phyloP scores from a whole-genome alignment of 2,113 vertebrate genomes.

The Diadophis punctatus region DNA sequence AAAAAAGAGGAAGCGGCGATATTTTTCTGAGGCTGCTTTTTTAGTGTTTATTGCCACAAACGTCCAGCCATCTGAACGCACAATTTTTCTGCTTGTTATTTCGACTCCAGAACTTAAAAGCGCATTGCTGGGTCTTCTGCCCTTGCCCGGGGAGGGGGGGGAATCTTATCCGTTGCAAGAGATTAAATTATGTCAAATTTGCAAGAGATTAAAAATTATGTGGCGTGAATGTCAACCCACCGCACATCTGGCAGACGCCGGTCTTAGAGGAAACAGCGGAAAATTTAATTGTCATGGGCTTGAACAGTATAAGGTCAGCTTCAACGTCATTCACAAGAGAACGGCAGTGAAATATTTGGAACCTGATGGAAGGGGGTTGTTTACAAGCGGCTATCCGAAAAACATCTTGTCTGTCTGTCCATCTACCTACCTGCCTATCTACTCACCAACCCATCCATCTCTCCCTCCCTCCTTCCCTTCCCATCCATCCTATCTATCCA shows the following conservation, averaged over 20 bases:
- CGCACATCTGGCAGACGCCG: background rate
- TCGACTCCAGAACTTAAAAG: background rate
- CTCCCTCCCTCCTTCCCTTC: no score
- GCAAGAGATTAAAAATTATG: background rate
- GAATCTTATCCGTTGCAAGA: background rate
- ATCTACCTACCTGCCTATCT: no score
- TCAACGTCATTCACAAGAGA: background rate
- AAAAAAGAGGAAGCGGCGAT: accelerated
- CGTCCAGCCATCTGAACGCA: accelerated
- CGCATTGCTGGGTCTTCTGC: accelerated
- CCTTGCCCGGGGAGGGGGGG: no score
- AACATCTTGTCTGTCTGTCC: no score
- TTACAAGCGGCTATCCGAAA: background rate
- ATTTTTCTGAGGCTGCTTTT: background rate
- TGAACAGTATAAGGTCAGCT: background rate
- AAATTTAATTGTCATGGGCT: background rate
- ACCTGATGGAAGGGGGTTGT: background rate
- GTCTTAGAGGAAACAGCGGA: background rate
- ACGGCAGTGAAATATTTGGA: background rate
- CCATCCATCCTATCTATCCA: no score
- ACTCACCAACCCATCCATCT: no score
- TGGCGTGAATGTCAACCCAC: background rate
- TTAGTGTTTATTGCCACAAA: background rate
- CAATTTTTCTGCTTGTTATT: background rate
- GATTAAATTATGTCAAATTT: background rate